These are phyloP conservation scores for Takifugu flavidus DNA, from an alignment of 2,113 vertebrate genomes.

Conservation along the genomic window DNA sequence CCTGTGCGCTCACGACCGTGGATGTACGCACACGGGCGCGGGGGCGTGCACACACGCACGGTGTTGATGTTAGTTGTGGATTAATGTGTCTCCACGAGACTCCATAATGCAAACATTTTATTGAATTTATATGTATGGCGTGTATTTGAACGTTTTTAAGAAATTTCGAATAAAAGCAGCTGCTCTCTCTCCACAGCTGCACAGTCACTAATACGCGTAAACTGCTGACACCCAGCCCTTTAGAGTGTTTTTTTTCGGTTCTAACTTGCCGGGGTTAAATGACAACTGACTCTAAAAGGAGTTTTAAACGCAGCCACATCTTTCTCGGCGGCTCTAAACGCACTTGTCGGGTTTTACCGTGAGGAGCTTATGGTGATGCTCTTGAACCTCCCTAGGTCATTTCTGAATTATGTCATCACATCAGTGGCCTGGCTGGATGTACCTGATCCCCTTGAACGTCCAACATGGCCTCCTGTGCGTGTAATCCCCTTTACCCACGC, in stretches of 20 bases:
- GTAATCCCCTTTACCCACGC: constrained; percentile 48
- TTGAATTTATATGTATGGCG: too few species aligned
- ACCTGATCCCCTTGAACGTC: constrained; percentile 56
- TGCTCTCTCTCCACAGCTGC: neutral
- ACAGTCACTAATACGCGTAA: neutral
- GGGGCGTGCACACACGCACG: neutral
- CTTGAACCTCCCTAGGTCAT: constrained; percentile 53
- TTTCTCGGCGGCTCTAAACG: constrained; percentile 4
- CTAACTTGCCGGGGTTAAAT: neutral
- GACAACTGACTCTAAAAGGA: neutral
- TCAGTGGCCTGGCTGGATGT: constrained; percentile 41
- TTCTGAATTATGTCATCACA: constrained; percentile 61
- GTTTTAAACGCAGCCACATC: constrained; percentile 4
- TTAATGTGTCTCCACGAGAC: neutral
- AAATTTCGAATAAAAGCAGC: too few species aligned
- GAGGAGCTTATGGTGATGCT: constrained; percentile 46
- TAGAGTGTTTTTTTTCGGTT: neutral
- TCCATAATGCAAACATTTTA: too few species aligned
- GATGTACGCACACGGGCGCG: constrained; percentile 12
- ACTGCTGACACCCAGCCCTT: too few species aligned
- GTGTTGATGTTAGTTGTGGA: constrained; percentile 16
- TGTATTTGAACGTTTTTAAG: too few species aligned
- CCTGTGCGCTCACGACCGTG: constrained; percentile 53
- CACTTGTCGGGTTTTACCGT: constrained; percentile 23
- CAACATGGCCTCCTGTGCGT: constrained; percentile 66